phyloP scores from a whole-genome alignment of 2,797 vertebrate species.

The Acanthopagrus latus region DNA sequence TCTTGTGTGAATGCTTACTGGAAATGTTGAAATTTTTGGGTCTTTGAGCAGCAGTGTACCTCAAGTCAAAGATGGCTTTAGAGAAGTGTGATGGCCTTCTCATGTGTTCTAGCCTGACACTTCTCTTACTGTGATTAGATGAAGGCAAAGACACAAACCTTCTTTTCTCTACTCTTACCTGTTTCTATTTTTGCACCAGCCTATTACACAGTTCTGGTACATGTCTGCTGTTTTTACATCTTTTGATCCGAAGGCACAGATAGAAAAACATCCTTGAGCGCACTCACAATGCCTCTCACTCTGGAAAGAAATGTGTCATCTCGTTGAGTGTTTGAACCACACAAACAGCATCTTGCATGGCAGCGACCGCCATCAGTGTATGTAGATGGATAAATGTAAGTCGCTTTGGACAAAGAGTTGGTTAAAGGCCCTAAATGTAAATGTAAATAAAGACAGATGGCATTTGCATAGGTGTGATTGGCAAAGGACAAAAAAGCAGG shows the following conservation, averaged over 20 bases:
- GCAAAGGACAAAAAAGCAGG: no score
- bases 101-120: constrained; percentile 1
- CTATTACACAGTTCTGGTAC: constrained; percentile 7
- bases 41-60: neutral
- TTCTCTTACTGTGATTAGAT: neutral
- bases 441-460: neutral
- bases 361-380: no score
- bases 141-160: neutral
- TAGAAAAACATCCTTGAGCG: constrained; percentile 18
- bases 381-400: no score
- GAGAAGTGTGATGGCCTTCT: neutral
- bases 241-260: constrained; percentile 29
- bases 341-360: no score
- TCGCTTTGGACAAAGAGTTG: no score
- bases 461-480: no score
- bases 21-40: no score
- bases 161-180: neutral
- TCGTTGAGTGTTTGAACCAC: neutral
- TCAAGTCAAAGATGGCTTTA: constrained; percentile 6
- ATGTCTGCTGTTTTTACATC: constrained; percentile 3
- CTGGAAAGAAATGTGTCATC: constrained; percentile 1
- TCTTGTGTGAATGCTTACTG: no score
- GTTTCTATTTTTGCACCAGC: constrained; percentile 33
- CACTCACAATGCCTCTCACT: constrained; percentile 4
- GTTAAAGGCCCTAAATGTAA: no score